Base-by-base conservation (phyloP, 2,888 invertebrate species). In the Trissoscelio sp. region DNA sequence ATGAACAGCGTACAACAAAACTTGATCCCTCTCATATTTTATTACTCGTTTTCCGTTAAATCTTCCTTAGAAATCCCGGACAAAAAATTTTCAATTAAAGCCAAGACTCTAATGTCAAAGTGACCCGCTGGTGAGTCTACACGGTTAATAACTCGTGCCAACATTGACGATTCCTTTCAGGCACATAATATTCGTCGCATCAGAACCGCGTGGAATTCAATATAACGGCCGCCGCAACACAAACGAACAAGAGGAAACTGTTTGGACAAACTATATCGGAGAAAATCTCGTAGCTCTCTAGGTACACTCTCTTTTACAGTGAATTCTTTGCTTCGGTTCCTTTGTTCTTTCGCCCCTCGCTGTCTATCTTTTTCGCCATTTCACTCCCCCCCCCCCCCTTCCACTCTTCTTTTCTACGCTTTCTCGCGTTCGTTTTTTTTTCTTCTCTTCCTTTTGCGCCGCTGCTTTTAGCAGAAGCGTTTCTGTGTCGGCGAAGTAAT, bases 401-500 rank as follows among this genome's bases (percentile, higher is more conserved):
- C 4, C 67, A 53, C 55, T 53, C 44, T 48, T 42, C 69, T 48
- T 58, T 55, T 53, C 44, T 73, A 24, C 16, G 22, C 42, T 46
- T 75, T 75, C 53, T 67, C 28, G 46, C 34, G 28, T 20, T 70
- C 22, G 58, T 66, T 22, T 51, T 74, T 64, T 80, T 66, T 53
- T 46, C 34, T 6, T 12, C 57, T 72, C 44, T 62, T 75, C 24
- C 42, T 31, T 84, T 83, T 83, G 81, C 83, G 73, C 84, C 53
- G 70, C 75, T 84, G 87, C 87, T 87, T 87, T 88, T 87, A 87
- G 85, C 85, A 86, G 86, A 87, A 88, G 88, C 87, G 84, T 87
- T 88, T 87, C 87, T 86, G 86, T 88, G 88, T 88, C 86, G 85
- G 85, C 83, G 84, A 80, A 85, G 87, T 86, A 88, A 89, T 88